Evolutionary conservation across 2,888 invertebrate genomes (phyloP).

Genomic region (Malthinus flaveolus): DNA sequence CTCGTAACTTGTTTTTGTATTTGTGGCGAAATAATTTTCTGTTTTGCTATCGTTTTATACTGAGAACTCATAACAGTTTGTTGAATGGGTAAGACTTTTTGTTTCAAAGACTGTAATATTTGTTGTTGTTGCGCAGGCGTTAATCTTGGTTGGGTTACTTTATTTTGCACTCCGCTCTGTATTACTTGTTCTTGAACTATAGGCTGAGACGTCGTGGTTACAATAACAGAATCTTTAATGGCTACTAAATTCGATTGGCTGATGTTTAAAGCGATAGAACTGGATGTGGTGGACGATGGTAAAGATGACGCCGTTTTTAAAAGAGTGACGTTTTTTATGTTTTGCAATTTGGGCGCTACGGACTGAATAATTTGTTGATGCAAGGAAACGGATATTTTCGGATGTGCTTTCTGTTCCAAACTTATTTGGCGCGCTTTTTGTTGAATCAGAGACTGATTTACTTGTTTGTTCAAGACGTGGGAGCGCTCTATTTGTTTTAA

Average conservation of each 20-base stretch:
- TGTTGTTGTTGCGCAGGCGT: constrained; percentile 55
- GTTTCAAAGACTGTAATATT: constrained; percentile 54
- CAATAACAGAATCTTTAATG: constrained; percentile 1
- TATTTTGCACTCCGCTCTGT: constrained; percentile 39
- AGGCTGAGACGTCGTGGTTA: constrained; percentile 20
- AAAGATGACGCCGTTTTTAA: constrained; percentile 39
- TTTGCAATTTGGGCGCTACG: constrained; percentile 49
- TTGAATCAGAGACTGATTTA: constrained; percentile 44
- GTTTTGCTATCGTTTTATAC: constrained; percentile 46
- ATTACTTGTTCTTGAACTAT: constrained; percentile 34
- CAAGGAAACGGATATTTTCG: constrained; percentile 34
- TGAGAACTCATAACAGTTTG: constrained; percentile 46
- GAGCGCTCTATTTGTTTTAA: constrained; percentile 44
- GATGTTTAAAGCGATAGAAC: not conserved
- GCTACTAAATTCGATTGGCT: constrained; percentile 8
- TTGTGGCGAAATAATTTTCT: constrained; percentile 55
- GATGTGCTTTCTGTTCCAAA: constrained; percentile 30
- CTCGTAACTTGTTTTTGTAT: constrained; percentile 48
- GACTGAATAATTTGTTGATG: constrained; percentile 50
- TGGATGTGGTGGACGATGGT: not conserved
- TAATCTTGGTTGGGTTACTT: constrained; percentile 44
- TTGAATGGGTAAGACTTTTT: constrained; percentile 49
- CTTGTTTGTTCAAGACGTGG: constrained; percentile 38
- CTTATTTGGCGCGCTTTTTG: constrained; percentile 36
- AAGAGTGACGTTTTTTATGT: constrained; percentile 51